Base-by-base conservation (phyloP, 2,888 invertebrate genomes). In the Atherix ibis region DNA sequence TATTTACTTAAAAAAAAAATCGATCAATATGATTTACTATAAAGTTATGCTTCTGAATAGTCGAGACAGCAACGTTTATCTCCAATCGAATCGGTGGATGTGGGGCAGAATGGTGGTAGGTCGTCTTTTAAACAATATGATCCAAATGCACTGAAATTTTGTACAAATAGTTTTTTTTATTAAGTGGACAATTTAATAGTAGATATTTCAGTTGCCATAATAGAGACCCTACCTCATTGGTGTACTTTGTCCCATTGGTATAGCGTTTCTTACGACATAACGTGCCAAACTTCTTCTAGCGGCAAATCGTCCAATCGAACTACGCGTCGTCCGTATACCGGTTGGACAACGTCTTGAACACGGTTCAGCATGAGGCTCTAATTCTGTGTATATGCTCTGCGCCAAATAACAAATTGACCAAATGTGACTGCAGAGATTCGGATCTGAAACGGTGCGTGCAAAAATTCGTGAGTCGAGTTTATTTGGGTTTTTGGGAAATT, bases 361-460 rank as follows among this genome's bases (percentile, higher is more conserved):
- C 4, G 81, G 79, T 41, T 73, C 73, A 1, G 80, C 82, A 34
- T 50, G 56, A 37, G 58, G 60, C 5, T 66, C 53, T 3, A 71
- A 58, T 17, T 58, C 48, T 0, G 66, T 62, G 56, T 75, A 72
- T 47, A 83, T 56, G 46, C 77, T 79, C 58, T 81, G 78, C 1
- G 82, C 80, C 66, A 81, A 73, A 58, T 76, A 82, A 56, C 82
- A 83, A 43, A 82, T 71, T 4, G 75, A 70, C 75, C 81, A 79
- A 46, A 80, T 76, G 58, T 83, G 82, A 51, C 81, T 81, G 62
- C 82, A 83, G 1, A 83, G 62, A 32, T 79, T 75, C 43, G 70
- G 71, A 50, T 78, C 76, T 75, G 52, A 10, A 51, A 52, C 43
- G 24, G 26, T 4, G 34, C 39, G 19, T 12, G n/a, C 13, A 24